Evolutionary conservation across 53 echinoderm and acorn worm genomes (phyloP).

Genomic region (Temnopleurus reevesii): DNA sequence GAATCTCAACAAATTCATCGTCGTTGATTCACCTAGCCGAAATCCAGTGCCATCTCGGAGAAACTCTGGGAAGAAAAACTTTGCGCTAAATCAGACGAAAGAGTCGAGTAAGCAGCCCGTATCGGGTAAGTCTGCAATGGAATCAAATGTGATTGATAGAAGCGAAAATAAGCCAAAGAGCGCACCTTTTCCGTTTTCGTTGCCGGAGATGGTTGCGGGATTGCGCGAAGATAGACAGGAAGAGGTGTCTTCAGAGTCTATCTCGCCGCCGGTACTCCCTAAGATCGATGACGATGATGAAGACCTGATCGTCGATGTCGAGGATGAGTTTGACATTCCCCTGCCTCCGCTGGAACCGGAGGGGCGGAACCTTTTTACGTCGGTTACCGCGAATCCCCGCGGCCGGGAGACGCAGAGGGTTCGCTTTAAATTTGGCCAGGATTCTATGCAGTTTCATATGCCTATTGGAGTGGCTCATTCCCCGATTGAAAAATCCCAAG

Average conservation of each 20-base stretch:
- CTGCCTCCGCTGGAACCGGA: conserved; percentile 54
- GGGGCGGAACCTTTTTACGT: neutral
- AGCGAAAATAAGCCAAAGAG: neutral
- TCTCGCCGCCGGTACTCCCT: conserved; percentile 44
- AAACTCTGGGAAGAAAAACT: neutral
- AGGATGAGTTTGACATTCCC: conserved; percentile 51
- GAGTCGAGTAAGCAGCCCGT: neutral
- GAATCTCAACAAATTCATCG: neutral
- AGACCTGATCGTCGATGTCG: conserved; percentile 42
- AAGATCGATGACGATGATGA: conserved; percentile 47
- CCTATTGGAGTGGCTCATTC: conserved; percentile 3
- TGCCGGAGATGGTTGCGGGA: neutral
- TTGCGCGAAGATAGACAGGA: neutral
- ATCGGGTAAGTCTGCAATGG: neutral
- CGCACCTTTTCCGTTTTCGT: neutral
- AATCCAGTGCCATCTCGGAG: neutral
- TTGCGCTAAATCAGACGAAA: neutral
- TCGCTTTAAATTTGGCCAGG: conserved; percentile 48
- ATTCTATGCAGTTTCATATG: conserved; percentile 39
- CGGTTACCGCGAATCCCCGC: neutral
- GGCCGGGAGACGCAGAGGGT: conserved; percentile 41
- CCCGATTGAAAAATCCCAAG: neutral
- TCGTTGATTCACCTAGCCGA: neutral
- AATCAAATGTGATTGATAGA: neutral
- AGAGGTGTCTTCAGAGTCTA: neutral